Base-by-base conservation (phyloP, 2,797 vertebrate species). In the Pipistrellus kuhlii region DNA sequence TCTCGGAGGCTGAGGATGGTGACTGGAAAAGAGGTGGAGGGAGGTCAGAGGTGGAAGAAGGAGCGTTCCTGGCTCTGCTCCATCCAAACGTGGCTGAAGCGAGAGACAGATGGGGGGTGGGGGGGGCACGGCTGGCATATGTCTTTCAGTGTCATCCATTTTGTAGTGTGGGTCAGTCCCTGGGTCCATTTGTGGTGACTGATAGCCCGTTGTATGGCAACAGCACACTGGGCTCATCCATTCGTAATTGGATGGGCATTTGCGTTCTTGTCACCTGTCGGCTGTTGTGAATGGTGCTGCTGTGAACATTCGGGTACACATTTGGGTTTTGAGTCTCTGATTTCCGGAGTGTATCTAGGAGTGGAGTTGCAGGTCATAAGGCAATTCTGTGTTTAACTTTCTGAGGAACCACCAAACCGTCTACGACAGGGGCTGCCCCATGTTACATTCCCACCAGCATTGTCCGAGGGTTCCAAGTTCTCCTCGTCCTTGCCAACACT, bases 381-480 rank as follows among this genome's bases (percentile, higher is more conserved):
- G 44, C 12, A 57, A 80, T 73, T 91, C 57, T 82, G 3, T 27
- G 57, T 71, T 18, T 62, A n/a, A 53, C 32, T n/a, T 77, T 78
- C 7, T 62, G 75, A 77, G 41, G 71, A 68, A 17, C 12, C 10
- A 72, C 35, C 76, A 35, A 35, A 53, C 32, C 53, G 20, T 78
- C 75, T 44, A 53, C 5, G 4, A 8, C 1, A 17, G 62, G 5
- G 14, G 35, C 81, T 59, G 62, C 0, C 1, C 14, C 21, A n/a
- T 84, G 86, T 80, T 9, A 51, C 44, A 10, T 21, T 18, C 81
- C 64, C 38, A 71, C 14, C 68, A 80, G 25, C 64, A 71, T 35
- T 2, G 3, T 7, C 0, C 0, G 2, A 57, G 10, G 2, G 21
- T 44, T 62, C 59, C 3, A 23, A 10, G 59, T 88, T 82, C 85